phyloP scores from a whole-genome alignment of 2,888 invertebrate genomes.

The Heliothis peltigera region DNA sequence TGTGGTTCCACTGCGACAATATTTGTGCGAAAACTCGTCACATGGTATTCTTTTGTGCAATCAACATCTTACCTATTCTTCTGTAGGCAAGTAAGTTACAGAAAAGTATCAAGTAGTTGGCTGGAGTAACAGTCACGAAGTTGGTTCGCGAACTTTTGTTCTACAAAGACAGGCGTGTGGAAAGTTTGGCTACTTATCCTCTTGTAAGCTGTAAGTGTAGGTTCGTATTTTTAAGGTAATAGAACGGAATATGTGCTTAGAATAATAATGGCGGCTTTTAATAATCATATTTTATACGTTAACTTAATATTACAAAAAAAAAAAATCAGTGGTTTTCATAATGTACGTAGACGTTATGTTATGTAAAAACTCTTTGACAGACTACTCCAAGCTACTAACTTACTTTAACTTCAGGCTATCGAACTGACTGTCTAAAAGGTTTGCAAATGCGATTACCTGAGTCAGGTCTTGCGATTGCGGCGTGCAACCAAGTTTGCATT shows the following conservation, averaged over 20 bases:
- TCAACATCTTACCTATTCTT: slow-evolving; percentile 29
- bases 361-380: too few species aligned
- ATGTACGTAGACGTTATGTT: too few species aligned
- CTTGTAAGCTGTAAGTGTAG: background rate
- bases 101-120: background rate
- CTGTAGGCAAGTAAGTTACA: background rate
- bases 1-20: slow-evolving; percentile 66
- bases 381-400: background rate
- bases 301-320: too few species aligned
- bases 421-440: slow-evolving; percentile 13
- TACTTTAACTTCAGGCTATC: slow-evolving; percentile 1
- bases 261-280: too few species aligned
- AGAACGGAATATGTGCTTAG: too few species aligned
- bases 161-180: background rate
- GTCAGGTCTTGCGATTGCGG: slow-evolving; percentile 36
- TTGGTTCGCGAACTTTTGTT: background rate
- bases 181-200: slow-evolving; percentile 1
- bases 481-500: slow-evolving; percentile 35
- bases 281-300: too few species aligned
- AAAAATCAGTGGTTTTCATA: too few species aligned
- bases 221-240: too few species aligned
- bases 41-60: slow-evolving; percentile 48
- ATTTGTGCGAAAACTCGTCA: slow-evolving; percentile 65
- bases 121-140: background rate
- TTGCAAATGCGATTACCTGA: slow-evolving; percentile 43